Evolutionary conservation across 1,140 invertebrate species (phyloP), one percentile per base, ranked within the genome.

Genomic region (Drosophila biarmipes): DNA sequence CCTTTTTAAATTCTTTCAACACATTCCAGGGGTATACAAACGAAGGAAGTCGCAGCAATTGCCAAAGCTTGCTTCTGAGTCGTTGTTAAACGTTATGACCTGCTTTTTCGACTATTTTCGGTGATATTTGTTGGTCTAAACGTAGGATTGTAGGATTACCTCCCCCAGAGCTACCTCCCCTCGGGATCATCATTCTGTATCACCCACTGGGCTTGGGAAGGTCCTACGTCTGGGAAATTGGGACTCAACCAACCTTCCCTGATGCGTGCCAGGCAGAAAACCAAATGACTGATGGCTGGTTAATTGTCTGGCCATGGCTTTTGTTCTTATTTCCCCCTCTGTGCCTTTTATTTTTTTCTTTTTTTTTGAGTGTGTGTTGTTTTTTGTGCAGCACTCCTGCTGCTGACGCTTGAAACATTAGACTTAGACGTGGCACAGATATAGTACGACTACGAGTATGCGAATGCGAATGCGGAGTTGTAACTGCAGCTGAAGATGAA

Each of bases 261-360:
- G 68, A 78, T 85, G 80, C 73, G 77, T 85, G 45, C 67, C 73
- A 69, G 77, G 73, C 66, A 56, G 63, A 68, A 58, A 71, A 78
- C 56, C 78, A 78, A 86, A 87, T 87, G 82, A 87, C 82, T 87
- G 82, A 87, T 87, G 84, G 82, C 80, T 87, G 82, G 84, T 86
- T 86, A 87, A 87, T 87, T 87, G 82, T 87, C 82, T 87, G 78
- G 78, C 73, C 82, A 87, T 78, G 46, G 81, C 82, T 81, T 87
- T 87, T 85, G 81, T 85, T 80, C 66, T 67, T 66, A 59, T 48
- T 67, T 38, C 38, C n/a, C 40, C 19, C 58, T 63, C 11, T 49
- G 63, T 29, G 38, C 46, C 43, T 24, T 45, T 63, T 45, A 24
- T 35, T 37, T 37, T 42, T 29, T 49, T 14, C 4, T 45, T 42